Evolutionary conservation across 2,888 invertebrate species (phyloP).

Genomic region (Ferrisia virgata): DNA sequence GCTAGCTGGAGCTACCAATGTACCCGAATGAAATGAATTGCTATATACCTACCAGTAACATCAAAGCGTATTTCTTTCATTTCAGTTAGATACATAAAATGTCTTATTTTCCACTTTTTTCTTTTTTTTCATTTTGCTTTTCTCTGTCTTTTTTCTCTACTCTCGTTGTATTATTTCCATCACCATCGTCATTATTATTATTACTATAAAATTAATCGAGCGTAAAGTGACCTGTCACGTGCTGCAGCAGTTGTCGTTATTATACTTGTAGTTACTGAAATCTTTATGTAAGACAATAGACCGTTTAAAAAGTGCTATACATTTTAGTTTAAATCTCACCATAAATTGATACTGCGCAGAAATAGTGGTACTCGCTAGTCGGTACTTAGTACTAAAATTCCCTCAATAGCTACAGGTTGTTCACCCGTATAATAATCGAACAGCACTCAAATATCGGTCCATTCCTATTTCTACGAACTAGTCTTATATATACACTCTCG

Average conservation of each 20-base stretch:
- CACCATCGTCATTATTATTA: neutral
- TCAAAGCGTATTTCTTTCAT: neutral
- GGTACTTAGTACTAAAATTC: neutral
- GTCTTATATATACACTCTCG: neutral
- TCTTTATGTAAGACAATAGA: conserved; percentile 14
- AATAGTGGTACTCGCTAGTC: neutral
- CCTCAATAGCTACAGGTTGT: neutral
- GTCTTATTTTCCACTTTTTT: neutral
- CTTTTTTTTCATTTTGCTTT: neutral
- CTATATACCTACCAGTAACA: neutral
- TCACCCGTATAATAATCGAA: neutral
- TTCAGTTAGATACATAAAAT: neutral
- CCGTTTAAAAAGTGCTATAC: neutral
- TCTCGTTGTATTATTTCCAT: neutral
- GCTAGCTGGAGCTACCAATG: neutral
- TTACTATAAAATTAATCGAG: conserved; percentile 1
- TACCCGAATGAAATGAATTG: neutral
- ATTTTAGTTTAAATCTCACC: neutral
- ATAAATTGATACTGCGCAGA: neutral
- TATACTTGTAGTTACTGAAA: neutral
- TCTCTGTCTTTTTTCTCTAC: neutral
- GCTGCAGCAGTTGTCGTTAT: neutral
- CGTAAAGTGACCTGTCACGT: conserved; percentile 17
- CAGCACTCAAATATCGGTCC: neutral
- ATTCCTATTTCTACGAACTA: neutral